Base-by-base conservation (phyloP, 1,140 invertebrate species). In the Drosophila yakuba region DNA sequence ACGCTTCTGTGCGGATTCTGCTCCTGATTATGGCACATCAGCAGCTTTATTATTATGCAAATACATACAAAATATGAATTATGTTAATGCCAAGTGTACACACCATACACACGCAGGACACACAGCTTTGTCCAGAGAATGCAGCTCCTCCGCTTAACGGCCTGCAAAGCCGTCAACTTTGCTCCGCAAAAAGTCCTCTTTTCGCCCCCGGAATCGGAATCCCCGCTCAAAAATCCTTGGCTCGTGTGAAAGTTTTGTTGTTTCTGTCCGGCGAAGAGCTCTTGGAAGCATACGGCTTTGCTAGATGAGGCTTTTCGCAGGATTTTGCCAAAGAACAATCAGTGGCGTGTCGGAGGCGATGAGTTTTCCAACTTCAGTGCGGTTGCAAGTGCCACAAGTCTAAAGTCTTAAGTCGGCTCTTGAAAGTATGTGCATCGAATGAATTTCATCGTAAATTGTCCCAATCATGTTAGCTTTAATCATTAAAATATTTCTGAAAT, bases 61-160 rank as follows among this genome's bases (percentile, higher is more conserved):
- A 83, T 83, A 83, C 80, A 83, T 76, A 83, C 80, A 84, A 83
- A 83, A 83, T 83, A 83, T 83, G 80, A 83, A 83, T 83, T 83
- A 83, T 83, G 80, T 84, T 84, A 83, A 83, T 83, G 75, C 80
- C 76, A 78, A 78, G 55, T 52, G 74, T 78, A 82, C 44, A 82
- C 69, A 75, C 52, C 28, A 36, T 14, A 67, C 36, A 67, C 38
- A 41, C 64, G 20, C 60, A n/a, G 47, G 47, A 66, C 11, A 63
- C 14, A 69, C 50, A 60, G 38, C 35, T 50, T 36, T 23, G 52
- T 54, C 43, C 48, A 54, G 59, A 48, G 59, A 61, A 73, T 68
- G 67, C 75, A 60, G 39, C 45, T 41, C 44, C 55, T 59, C 50
- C 45, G 45, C 61, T 58, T 48, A 76, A 80, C 73, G 69, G 61